A percentile compares a stretch with the other conserved stretches of the same genome.
Conservation (phyloP, 2,113 vertebrate genomes). For the Notothenia rossii region DNA sequence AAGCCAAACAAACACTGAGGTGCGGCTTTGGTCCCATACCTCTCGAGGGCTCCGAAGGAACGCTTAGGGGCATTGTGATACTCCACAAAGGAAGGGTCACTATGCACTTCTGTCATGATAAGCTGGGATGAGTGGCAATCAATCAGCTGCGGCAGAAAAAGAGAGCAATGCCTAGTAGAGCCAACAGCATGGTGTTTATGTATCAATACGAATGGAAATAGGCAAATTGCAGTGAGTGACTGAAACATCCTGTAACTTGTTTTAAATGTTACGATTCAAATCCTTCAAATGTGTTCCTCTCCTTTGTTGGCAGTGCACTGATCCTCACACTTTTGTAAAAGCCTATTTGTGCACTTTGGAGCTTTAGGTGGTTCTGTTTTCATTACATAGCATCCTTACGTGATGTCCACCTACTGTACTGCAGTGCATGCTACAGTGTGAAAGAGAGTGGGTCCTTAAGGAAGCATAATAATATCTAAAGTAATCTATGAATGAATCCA, state of each 20-base stretch:
- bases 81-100: background rate
- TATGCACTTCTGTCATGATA: slow-evolving; percentile 37
- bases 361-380: background rate
- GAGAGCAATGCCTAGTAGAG: background rate
- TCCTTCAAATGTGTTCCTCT: too few relatives aligned
- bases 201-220: slow-evolving; percentile 1
- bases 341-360: background rate
- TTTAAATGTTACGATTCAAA: background rate
- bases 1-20: slow-evolving; percentile 61
- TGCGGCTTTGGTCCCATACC: slow-evolving; percentile 48
- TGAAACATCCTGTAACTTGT: background rate
- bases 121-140: slow-evolving; percentile 47
- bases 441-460: slow-evolving; percentile 8
- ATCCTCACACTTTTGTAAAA: background rate
- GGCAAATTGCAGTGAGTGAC: background rate
- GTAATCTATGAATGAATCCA: slow-evolving; percentile 44
- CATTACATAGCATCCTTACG: background rate
- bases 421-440: background rate
- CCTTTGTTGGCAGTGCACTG: background rate
- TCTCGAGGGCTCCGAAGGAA: slow-evolving; percentile 45
- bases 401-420: background rate
- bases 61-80: slow-evolving; percentile 46
- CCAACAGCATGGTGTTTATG: slow-evolving; percentile 6
- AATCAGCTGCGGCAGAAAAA: slow-evolving; percentile 32
- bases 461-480: slow-evolving; percentile 12